Evolutionary conservation across 1,140 invertebrate genomes (phyloP), one percentile per base, ranked within the genome.

Genomic region (Panagrolaimus sp.): DNA sequence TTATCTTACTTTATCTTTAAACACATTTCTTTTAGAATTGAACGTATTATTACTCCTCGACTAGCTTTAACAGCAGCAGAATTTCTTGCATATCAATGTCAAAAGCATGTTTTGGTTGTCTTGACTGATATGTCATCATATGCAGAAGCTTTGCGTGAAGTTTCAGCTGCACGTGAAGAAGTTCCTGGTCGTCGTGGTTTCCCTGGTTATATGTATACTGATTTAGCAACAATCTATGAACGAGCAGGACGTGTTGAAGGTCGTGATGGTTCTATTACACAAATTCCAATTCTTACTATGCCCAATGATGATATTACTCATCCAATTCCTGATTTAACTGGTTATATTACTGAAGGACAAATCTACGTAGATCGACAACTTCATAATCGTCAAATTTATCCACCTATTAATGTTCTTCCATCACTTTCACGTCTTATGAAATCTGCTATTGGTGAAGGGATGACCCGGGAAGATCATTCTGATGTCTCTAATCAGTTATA

Each of bases 181-280:
- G 91, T 93, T 74, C 91, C 91, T 61, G 91, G 91, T 81, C 88
- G 91, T 84, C 88, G 91, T 86, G 91, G 91, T 88, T 93, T 91
- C 87, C 90, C 92, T 77, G 93, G 93, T 89, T 96, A 96, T 88
- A 96, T 96, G 93, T 96, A 96, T 91, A 96, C 93, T 46, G 92
- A 96, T 90, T 90, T 96, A 87, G 92, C 93, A 57, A 96, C 92
- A 9, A 95, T 96, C 81, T 96, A 96, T 84, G 93, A 96, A 86
- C 87, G 93, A 76, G 93, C 93, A 77, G 93, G 93, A 43, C 89
- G 93, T 83, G 92, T 96, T 20, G 92, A 94, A 84, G 93, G 93
- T 31, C 87, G 93, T 77, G 93, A 93, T 84, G 93, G 93, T 31
- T 96, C 92, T 67, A 96, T 96, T 79, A 96, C 93, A 3, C 93